Evolutionary conservation across 2,797 vertebrate genomes (phyloP), one percentile per base, ranked within the genome.

Genomic region (Catamblyrhynchus diadema): DNA sequence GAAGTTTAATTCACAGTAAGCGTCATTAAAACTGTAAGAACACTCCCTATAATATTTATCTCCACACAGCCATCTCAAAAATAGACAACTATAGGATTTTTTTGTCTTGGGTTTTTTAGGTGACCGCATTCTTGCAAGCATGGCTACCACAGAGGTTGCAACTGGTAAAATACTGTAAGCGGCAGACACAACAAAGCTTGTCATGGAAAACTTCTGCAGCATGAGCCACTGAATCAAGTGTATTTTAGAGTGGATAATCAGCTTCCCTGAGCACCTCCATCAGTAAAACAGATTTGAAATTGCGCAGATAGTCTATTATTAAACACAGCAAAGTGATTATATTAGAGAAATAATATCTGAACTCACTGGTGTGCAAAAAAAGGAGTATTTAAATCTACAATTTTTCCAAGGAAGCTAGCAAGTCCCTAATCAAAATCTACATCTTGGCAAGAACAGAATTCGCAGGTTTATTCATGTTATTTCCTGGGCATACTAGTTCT

Each of bases 221-320:
- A 11, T 3, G 17, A 85, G 44, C 67, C 59, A 77, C 51, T 70
- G 37, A 42, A 83, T 74, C 44, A 75, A 75, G 69, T 2, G 1
- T 20, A 78, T 71, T 81, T 95, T 44, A 62, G 47, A 94, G 27
- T 37, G 25, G 53, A 39, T 90, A 90, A 94, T 81, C 73, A 50
- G 82, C 41, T 59, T 93, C 73, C 66, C 44, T 42, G 48, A 86
- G 72, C 51, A 70, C 35, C 50, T 84, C n/a, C 14, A 74, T 61
- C 73, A 83, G 33, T 32, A 72, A 83, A 88, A 91, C n/a, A 83
- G 42, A 91, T 79, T 41, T 86, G 33, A 78, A 95, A 90, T 72
- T 33, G 64, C 30, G 14, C 44, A 70, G 71, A 74, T 15, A 81
- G 66, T 86, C 94, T 90, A 90, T 62, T 64, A 90, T 41, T 64